phyloP scores from a whole-genome alignment of 2,888 invertebrate species.

The Spialia ferax region DNA sequence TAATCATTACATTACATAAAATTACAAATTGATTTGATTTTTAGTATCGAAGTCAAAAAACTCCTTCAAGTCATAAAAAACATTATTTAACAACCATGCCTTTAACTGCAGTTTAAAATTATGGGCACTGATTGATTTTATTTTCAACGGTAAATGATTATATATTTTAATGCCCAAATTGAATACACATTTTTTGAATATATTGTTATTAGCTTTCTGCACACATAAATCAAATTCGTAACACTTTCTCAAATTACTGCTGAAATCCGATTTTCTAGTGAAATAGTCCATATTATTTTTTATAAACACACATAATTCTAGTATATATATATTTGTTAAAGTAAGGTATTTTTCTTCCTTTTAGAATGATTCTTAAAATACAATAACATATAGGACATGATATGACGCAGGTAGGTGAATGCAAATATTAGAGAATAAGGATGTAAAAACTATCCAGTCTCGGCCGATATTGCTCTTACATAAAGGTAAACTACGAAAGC shows the following conservation, averaged over 20 bases:
- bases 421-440: too few species aligned
- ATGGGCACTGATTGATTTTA: neutral
- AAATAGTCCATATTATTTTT: neutral
- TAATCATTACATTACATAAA: too few species aligned
- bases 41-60: neutral
- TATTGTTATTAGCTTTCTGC: neutral
- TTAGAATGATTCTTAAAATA: too few species aligned
- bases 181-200: neutral
- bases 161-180: neutral
- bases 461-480: neutral
- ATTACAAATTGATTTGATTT: neutral
- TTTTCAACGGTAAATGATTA: neutral
- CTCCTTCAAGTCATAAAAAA: neutral
- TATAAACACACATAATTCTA: neutral
- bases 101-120: neutral
- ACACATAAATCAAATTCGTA: neutral
- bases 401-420: too few species aligned
- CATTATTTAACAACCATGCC: neutral
- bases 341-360: neutral
- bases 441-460: too few species aligned
- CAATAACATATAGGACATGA: too few species aligned
- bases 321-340: neutral
- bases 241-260: neutral
- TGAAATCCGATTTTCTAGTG: neutral
- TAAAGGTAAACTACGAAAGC: neutral